Conservation (phyloP, 1,140 invertebrate genomes). For the Aphis gossypii region DNA sequence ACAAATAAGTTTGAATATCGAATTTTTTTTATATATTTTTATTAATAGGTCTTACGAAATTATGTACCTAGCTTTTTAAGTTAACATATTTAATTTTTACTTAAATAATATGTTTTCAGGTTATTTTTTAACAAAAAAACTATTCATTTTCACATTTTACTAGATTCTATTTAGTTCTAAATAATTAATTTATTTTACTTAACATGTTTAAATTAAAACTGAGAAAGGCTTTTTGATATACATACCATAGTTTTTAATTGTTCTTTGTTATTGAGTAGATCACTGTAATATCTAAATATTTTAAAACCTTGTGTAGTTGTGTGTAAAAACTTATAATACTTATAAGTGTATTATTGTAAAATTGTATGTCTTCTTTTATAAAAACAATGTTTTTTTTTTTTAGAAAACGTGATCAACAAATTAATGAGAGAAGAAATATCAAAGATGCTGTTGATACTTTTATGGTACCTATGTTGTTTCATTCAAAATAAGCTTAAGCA, state of each 20-base stretch:
- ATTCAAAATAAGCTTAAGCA: too few species aligned
- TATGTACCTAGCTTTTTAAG: not conserved
- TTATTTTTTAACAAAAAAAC: not conserved
- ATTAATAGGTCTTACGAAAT: not conserved
- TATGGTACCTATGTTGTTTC: constrained; percentile 38
- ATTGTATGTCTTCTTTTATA: not conserved
- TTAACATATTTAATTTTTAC: not conserved
- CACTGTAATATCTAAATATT: not conserved
- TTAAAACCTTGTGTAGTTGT: not conserved
- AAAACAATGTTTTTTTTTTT: not conserved
- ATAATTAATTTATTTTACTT: too few species aligned
- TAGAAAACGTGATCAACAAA: constrained; percentile 47
- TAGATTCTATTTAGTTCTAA: not conserved
- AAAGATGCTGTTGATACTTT: not conserved
- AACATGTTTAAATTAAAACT: too few species aligned
- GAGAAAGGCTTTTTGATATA: too few species aligned
- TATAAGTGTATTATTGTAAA: not conserved
- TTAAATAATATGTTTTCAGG: not conserved
- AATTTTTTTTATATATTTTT: not conserved
- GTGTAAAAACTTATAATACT: not conserved
- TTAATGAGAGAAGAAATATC: constrained; percentile 34
- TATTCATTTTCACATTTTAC: not conserved
- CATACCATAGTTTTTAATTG: too few species aligned
- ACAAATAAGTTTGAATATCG: not conserved
- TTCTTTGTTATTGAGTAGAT: too few species aligned